These are phyloP conservation scores for Dorcus hopei DNA, from an alignment of 2,888 invertebrate species.

Conservation along the genomic window DNA sequence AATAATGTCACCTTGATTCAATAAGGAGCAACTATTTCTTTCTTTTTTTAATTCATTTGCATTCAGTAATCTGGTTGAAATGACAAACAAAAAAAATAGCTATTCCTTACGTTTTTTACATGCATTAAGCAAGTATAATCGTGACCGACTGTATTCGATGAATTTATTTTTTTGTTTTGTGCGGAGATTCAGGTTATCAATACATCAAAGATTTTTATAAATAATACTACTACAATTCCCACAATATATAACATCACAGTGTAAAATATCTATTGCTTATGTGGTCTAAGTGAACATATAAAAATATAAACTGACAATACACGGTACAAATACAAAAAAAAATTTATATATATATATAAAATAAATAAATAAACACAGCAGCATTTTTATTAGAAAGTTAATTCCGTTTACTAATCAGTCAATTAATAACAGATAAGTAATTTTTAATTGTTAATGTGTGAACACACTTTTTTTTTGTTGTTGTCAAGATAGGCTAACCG, in stretches of 20 bases:
- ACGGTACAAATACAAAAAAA: not conserved
- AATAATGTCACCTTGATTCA: not conserved
- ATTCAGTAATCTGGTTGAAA: too few relatives aligned
- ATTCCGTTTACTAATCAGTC: not conserved
- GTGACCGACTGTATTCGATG: not conserved
- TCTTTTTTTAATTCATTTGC: too few relatives aligned
- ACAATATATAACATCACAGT: conserved; percentile 11
- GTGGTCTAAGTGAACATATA: conserved; percentile 1
- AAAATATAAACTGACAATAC: conserved; percentile 4
- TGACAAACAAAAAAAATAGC: not conserved
- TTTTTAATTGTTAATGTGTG: too few relatives aligned
- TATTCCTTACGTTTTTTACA: not conserved
- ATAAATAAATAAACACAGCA: conserved; percentile 1
- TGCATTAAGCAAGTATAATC: not conserved
- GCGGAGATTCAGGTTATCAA: not conserved
- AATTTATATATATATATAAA: not conserved
- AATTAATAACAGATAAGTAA: too few relatives aligned
- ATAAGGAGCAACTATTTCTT: not conserved
- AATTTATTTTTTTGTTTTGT: conserved; percentile 1
- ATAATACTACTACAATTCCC: conserved; percentile 14
- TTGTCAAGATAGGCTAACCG: too few relatives aligned
- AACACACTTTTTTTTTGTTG: too few relatives aligned
- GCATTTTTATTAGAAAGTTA: conserved; percentile 2
- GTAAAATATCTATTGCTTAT: conserved; percentile 11
- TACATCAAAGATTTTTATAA: conserved; percentile 1